Evolutionary conservation across 2,888 invertebrate species (phyloP).

Genomic region (Acleris laterana): DNA sequence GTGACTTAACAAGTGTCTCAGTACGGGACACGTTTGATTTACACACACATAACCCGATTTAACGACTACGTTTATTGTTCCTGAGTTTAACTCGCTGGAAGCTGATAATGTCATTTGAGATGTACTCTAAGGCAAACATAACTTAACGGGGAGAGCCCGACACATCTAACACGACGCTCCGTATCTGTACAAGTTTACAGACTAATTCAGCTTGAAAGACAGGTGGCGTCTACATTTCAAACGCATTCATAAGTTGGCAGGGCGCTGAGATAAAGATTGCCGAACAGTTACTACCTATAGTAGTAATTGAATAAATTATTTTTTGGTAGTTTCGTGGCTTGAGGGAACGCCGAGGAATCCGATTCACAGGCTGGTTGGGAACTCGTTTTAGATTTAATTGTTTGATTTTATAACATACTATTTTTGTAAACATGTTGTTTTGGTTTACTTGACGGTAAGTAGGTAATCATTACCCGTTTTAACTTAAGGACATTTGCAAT

Average conservation of each 20-base stretch:
- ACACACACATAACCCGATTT: conserved; percentile 70
- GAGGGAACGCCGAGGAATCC: conserved; percentile 10
- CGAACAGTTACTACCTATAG: conserved; percentile 39
- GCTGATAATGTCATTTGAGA: conserved; percentile 72
- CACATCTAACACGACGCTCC: neutral
- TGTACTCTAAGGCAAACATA: conserved; percentile 31
- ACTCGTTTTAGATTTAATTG: neutral
- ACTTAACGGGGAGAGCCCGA: neutral
- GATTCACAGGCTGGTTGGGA: conserved; percentile 13
- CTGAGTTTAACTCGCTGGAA: conserved; percentile 67
- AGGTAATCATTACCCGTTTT: no score
- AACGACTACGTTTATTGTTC: conserved; percentile 75
- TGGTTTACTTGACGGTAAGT: no score
- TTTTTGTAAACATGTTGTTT: neutral
- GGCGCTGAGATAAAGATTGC: conserved; percentile 43
- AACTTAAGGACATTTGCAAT: no score
- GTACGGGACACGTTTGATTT: conserved; percentile 72
- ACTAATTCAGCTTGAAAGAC: neutral
- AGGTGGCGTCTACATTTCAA: conserved; percentile 8
- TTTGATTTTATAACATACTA: neutral
- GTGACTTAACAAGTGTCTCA: conserved; percentile 78
- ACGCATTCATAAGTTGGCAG: neutral
- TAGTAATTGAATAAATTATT: conserved; percentile 46
- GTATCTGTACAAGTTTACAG: neutral
- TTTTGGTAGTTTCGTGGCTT: conserved; percentile 23